Base-by-base conservation (phyloP, 1,140 invertebrate genomes). In the Drosophila prosaltans region DNA sequence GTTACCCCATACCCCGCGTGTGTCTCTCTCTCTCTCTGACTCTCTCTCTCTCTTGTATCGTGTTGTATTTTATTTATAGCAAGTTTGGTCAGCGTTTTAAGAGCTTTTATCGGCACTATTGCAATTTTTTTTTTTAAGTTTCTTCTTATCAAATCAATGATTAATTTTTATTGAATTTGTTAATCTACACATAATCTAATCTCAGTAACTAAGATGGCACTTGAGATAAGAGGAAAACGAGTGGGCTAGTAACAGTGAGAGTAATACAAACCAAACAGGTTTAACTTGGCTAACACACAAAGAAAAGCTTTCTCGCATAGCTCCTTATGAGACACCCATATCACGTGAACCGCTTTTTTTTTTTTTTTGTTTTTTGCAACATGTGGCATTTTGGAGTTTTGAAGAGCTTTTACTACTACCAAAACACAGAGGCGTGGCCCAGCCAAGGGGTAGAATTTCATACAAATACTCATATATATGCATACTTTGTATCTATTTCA, bases 351-450 rank as follows among this genome's bases (percentile, higher is more conserved):
- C 4, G 8, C 21, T 40, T 30, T n/a, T 16, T 16, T 30, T n/a
- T 16, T 16, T 16, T 16, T 16, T 16, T 16, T 16, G 16, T 0
- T 16, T 16, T 61, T 78, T 85, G 74, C 81, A 69, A 81, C 81
- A 81, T 86, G 79, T 82, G 78, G 78, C 82, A 80, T 30, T 75
- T 58, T 51, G 8, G 16, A 28, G 6, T 39, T 41, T 16, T 16
- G 32, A 45, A 57, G 40, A 85, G 81, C 81, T 84, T 67, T 67
- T 11, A n/a, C 16, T 16, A 36, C 66, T 16, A 36, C 66, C 55
- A 3, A 10, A 41, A 54, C 30, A 54, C 24, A 11, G 43, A 64
- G 48, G 21, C 4, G 16, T 32, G 36, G 45, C 30, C 16, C 7
- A 40, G n/a, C 57, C 7, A 30, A 30, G 32, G 21, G 65, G 30